Conservation (phyloP, 2,888 invertebrate species). For the Parasteatoda lunata region DNA sequence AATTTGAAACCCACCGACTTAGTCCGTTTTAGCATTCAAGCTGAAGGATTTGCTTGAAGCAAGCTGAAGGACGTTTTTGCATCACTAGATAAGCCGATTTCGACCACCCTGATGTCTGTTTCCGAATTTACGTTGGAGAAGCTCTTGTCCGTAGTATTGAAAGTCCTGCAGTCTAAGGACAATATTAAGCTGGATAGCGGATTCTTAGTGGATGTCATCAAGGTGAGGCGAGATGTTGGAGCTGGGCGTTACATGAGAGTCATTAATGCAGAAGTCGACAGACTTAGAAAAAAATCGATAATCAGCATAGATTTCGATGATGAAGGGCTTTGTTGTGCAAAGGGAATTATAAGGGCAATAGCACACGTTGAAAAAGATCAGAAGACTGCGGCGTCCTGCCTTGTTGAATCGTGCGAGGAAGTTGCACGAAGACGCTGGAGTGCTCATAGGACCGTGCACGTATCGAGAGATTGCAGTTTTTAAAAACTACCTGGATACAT, state of each 20-base stretch:
- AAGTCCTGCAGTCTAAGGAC: background rate
- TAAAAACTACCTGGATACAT: no score
- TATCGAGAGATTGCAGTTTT: no score
- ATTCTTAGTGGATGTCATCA: background rate
- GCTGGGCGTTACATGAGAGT: background rate
- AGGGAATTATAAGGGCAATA: no score
- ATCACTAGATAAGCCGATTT: background rate
- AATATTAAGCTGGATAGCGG: background rate
- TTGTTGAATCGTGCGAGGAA: no score
- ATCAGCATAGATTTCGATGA: background rate
- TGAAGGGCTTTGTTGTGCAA: no score
- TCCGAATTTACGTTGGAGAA: background rate
- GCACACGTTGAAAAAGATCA: no score
- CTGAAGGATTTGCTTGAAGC: no score
- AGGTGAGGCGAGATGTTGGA: background rate
- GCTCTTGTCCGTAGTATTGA: background rate
- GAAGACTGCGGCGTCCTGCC: no score
- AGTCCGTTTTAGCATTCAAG: background rate
- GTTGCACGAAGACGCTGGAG: no score
- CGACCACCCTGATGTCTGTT: background rate
- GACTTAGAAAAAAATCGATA: background rate
- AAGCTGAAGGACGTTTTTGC: background rate
- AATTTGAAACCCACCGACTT: background rate
- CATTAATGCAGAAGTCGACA: background rate
- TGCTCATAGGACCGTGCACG: no score